Evolutionary conservation across 2,797 vertebrate species (phyloP).

Genomic region (Paramormyrops hopkinsi): DNA sequence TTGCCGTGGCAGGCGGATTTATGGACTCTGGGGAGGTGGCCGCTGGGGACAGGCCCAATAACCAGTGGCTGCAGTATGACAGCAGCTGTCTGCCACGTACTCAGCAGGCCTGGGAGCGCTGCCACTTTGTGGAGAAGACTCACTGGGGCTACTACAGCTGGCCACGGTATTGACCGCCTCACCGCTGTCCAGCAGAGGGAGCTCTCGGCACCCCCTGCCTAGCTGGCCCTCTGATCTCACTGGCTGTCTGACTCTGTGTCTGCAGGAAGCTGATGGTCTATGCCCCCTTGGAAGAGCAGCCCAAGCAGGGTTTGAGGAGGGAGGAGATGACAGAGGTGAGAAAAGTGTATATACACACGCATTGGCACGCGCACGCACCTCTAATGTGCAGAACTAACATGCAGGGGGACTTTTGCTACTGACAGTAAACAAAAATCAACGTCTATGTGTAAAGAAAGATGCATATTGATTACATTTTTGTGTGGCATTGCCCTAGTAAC

Average conservation of each 20-base stretch:
- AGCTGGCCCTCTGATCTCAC: not conserved
- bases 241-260: conserved; percentile 36
- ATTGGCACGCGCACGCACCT: not conserved
- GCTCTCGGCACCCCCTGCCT: not conserved
- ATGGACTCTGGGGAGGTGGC: conserved; percentile 52
- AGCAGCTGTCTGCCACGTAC: conserved; percentile 76
- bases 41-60: conserved; percentile 84
- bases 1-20: conserved; percentile 59
- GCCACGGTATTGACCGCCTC: conserved; percentile 73
- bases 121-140: conserved; percentile 90
- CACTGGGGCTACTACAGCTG: conserved; percentile 96
- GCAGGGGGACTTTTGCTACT: not conserved
- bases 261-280: conserved; percentile 83
- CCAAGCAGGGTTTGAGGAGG: conserved; percentile 74
- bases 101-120: conserved; percentile 78
- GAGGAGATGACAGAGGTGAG: conserved; percentile 85
- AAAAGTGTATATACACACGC: not conserved
- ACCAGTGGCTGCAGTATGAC: conserved; percentile 89
- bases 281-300: conserved; percentile 78
- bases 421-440: not conserved
- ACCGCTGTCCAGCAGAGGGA: not conserved
- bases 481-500: not conserved
- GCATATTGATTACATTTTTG: not conserved
- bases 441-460: not conserved
- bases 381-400: not conserved